phyloP scores from a whole-genome alignment of 2,888 invertebrate species.

The Orchesellides sinensis region DNA sequence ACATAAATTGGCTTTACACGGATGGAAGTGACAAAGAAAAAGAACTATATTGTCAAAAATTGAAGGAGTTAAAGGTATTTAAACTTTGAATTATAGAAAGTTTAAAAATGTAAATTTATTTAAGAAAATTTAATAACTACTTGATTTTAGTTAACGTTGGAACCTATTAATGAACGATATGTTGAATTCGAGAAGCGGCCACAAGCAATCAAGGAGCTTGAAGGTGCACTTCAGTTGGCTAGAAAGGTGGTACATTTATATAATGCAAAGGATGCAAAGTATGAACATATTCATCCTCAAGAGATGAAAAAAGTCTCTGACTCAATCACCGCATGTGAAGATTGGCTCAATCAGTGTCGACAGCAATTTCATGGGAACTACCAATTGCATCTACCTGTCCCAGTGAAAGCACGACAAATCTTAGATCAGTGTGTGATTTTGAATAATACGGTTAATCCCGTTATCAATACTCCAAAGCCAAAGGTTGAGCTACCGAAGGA shows the following conservation, averaged over 20 bases:
- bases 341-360: conserved; percentile 90
- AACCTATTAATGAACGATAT: conserved; percentile 91
- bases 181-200: conserved; percentile 89
- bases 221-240: conserved; percentile 86
- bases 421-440: conserved; percentile 78
- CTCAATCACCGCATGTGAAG: conserved; percentile 84
- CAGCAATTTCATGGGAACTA: conserved; percentile 46
- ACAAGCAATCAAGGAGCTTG: conserved; percentile 88
- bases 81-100: no score
- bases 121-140: no score
- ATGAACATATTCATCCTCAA: conserved; percentile 81
- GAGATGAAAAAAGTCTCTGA: conserved; percentile 88
- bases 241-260: conserved; percentile 87
- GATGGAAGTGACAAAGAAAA: conserved; percentile 95
- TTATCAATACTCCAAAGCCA: conserved; percentile 94
- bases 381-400: conserved; percentile 42
- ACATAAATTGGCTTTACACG: conserved; percentile 98
- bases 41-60: conserved; percentile 81
- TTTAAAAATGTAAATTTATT: no score
- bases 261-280: conserved; percentile 82
- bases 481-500: conserved; percentile 79
- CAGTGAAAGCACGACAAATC: conserved; percentile 64
- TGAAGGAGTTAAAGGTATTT: conserved; percentile 47
- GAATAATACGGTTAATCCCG: conserved; percentile 81
- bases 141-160: conserved; percentile 76